phyloP scores from a whole-genome alignment of 2,797 vertebrate genomes.

The Valencia hispanica region DNA sequence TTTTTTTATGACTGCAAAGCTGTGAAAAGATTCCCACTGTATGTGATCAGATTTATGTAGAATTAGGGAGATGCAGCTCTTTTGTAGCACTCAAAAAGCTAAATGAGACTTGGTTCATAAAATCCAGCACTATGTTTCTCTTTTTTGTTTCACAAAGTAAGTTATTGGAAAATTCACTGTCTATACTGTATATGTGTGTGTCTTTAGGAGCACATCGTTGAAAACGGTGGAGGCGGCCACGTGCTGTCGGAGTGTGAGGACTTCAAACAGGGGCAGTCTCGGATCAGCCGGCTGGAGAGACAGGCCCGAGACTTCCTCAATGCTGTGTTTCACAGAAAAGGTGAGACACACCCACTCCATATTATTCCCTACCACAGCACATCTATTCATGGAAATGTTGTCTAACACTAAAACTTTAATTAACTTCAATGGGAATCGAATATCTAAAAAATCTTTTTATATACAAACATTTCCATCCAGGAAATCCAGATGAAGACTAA shows the following conservation, averaged over 20 bases:
- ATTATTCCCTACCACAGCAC: constrained; percentile 7
- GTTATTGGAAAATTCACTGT: neutral
- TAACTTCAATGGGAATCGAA: neutral
- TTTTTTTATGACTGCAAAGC: neutral
- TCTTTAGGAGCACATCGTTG: constrained; percentile 86
- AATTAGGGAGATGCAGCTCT: neutral
- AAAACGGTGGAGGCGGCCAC: constrained; percentile 90
- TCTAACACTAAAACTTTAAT: neutral
- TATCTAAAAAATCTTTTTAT: too few relatives aligned
- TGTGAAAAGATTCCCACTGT: neutral
- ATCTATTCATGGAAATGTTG: constrained; percentile 4
- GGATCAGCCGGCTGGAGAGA: constrained; percentile 93
- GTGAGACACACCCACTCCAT: constrained; percentile 67
- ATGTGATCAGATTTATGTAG: neutral
- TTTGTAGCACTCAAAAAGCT: too few relatives aligned
- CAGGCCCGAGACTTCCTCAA: constrained; percentile 99
- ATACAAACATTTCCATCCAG: neutral
- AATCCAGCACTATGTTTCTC: too few relatives aligned
- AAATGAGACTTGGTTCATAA: too few relatives aligned
- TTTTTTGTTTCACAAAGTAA: neutral
- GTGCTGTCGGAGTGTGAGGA: constrained; percentile 87
- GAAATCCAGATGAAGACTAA: neutral
- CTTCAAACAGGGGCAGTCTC: constrained; percentile 91
- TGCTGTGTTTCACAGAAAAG: constrained; percentile 99
- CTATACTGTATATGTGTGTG: constrained; percentile 9